These are phyloP conservation scores for Aselliscus stoliczkanus DNA, from an alignment of 2,797 vertebrate genomes.

Conservation along the genomic window DNA sequence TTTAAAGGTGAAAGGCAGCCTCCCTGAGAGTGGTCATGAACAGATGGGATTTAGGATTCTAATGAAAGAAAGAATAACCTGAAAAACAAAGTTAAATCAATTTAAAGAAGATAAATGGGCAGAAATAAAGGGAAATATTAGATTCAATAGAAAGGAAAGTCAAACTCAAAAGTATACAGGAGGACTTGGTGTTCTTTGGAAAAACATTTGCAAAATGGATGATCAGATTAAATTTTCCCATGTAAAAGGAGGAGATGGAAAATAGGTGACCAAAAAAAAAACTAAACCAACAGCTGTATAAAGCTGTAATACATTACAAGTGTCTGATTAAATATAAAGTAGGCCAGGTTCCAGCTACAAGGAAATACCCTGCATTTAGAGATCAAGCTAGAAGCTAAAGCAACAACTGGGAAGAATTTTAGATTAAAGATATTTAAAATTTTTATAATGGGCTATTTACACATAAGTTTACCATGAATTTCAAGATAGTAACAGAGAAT, in stretches of 20 bases:
- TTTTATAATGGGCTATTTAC: neutral
- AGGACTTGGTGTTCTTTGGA: neutral
- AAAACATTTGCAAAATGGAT: neutral
- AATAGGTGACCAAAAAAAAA: neutral
- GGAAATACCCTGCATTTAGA: neutral
- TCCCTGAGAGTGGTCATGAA: conserved; percentile 58
- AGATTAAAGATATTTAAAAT: conserved; percentile 34
- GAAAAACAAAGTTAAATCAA: conserved; percentile 64
- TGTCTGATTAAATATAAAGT: neutral
- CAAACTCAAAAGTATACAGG: neutral
- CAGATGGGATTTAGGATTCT: conserved; percentile 50
- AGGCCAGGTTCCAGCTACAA: neutral
- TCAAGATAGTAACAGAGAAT: conserved; percentile 18
- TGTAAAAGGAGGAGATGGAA: neutral
- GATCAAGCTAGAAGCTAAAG: neutral
- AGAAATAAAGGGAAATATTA: conserved; percentile 8
- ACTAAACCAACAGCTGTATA: neutral
- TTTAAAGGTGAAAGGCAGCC: conserved; percentile 58
- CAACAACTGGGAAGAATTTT: conserved; percentile 20
- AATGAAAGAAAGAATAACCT: conserved; percentile 65
- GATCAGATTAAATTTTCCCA: neutral
- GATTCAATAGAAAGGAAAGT: neutral
- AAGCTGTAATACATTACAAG: neutral
- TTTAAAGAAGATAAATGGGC: conserved; percentile 50
- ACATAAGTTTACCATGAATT: neutral